Evolutionary conservation across 2,797 vertebrate species (phyloP).

Genomic region (Rachycentron canadum): DNA sequence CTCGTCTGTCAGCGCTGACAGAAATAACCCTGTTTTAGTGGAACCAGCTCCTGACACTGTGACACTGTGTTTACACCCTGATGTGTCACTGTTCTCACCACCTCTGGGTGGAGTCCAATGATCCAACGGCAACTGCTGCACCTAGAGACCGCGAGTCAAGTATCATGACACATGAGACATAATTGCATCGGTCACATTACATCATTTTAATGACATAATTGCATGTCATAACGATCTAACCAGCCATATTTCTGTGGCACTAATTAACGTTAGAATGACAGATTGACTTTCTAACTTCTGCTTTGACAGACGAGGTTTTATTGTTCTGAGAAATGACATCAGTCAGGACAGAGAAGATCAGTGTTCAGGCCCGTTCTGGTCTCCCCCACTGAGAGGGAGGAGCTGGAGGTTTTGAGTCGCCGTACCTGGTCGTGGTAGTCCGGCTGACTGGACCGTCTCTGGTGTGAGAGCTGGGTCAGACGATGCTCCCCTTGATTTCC

Average conservation of each 20-base stretch:
- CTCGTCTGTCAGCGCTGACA: too few relatives aligned
- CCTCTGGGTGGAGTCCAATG: background rate
- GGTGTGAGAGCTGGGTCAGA: conserved; percentile 27
- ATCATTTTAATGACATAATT: background rate
- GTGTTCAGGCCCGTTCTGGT: too few relatives aligned
- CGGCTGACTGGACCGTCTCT: conserved; percentile 59
- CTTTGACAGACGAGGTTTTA: too few relatives aligned
- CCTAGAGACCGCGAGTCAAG: background rate
- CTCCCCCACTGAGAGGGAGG: too few relatives aligned
- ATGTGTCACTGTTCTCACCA: background rate
- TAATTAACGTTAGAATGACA: too few relatives aligned
- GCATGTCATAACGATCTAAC: background rate
- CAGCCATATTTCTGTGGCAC: too few relatives aligned
- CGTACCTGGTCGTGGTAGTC: conserved; percentile 75
- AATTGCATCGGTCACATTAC: background rate
- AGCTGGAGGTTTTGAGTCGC: background rate
- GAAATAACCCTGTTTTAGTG: too few relatives aligned
- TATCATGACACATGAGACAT: background rate
- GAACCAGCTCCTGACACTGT: too few relatives aligned
- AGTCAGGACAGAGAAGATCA: too few relatives aligned
- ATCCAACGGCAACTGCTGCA: background rate
- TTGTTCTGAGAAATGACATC: too few relatives aligned
- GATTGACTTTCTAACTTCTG: too few relatives aligned
- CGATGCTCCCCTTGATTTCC: conserved; percentile 42
- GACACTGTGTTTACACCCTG: too few relatives aligned